A percentile compares a stretch with the other conserved stretches of the same genome.
Evolutionary conservation across 1,140 invertebrate species (phyloP).

Genomic region (Conus ventricosus): DNA sequence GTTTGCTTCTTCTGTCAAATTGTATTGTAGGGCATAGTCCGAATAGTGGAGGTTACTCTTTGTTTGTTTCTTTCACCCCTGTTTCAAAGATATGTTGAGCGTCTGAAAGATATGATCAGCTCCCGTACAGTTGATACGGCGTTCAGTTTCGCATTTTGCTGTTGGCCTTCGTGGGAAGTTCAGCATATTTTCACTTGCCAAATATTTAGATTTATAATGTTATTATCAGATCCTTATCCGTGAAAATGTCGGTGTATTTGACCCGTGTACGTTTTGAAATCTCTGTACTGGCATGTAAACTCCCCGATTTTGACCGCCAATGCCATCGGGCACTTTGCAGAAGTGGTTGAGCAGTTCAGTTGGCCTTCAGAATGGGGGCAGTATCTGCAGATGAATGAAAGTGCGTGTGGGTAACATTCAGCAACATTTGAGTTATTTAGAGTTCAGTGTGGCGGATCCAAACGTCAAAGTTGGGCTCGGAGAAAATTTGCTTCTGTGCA

Average conservation of each 20-base stretch:
- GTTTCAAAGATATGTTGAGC: background rate
- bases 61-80: background rate
- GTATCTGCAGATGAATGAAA: background rate
- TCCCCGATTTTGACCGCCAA: background rate
- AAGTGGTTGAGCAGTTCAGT: constrained; percentile 3
- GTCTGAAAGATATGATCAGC: background rate
- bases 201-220: background rate
- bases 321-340: background rate
- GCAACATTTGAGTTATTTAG: background rate
- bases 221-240: background rate
- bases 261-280: background rate
- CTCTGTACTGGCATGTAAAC: background rate
- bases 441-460: background rate
- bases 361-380: constrained; percentile 5
- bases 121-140: background rate
- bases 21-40: background rate
- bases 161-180: background rate
- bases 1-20: background rate
- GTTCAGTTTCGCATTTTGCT: constrained; percentile 20
- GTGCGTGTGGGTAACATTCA: background rate
- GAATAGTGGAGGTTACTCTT: background rate
- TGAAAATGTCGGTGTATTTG: background rate
- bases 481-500: background rate
- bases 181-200: background rate
- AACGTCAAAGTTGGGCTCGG: background rate